Conservation (phyloP, 1,140 invertebrate genomes). For the Matsumurasca onukii region DNA sequence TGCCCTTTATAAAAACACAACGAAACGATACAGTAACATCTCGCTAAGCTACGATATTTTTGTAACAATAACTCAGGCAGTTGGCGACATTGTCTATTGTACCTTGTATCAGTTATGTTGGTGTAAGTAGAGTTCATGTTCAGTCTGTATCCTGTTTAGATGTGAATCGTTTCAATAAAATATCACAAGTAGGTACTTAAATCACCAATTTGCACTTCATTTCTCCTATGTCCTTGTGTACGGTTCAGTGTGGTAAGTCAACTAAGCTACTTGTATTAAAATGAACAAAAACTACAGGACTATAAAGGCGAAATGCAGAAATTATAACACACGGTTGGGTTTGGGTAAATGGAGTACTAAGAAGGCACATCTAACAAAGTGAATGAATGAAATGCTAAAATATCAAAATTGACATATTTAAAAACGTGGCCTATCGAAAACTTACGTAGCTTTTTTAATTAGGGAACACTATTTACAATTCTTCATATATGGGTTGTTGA, state of each 20-base stretch:
- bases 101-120: conserved; percentile 23
- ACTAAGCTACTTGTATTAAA: neutral
- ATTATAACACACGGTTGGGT: neutral
- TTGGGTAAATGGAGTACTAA: neutral
- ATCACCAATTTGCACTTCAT: neutral
- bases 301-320: neutral
- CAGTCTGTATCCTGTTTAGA: conserved; percentile 27
- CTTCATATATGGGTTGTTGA: too few relatives aligned
- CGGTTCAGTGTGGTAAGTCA: neutral
- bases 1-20: neutral
- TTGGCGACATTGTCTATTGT: neutral
- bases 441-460: too few relatives aligned
- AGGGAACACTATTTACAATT: too few relatives aligned
- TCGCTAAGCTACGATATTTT: conserved; percentile 21
- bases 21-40: conserved; percentile 8
- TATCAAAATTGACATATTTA: too few relatives aligned
- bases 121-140: conserved; percentile 26
- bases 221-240: neutral
- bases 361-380: too few relatives aligned
- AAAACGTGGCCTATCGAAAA: too few relatives aligned
- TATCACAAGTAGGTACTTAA: conserved; percentile 9
- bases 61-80: neutral
- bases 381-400: too few relatives aligned
- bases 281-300: neutral
- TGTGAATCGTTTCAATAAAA: conserved; percentile 24